Percentiles rank a stretch among this genome's conserved stretches.
Conservation (phyloP, 2,888 invertebrate species). For the Nipponacmea schrenckii region DNA sequence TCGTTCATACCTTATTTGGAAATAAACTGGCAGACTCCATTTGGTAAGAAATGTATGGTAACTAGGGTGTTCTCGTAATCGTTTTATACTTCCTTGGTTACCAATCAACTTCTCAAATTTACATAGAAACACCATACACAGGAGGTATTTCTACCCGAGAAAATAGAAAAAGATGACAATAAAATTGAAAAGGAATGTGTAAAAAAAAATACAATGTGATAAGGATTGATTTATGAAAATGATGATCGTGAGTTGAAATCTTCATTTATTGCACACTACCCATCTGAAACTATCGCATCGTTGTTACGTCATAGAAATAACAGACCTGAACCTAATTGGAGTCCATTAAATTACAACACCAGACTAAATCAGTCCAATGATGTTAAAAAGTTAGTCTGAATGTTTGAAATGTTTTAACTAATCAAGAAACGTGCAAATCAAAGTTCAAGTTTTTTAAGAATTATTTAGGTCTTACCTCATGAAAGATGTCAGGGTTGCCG, state of each 20-base stretch:
- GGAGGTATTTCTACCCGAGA: conserved; percentile 77
- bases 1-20: conserved; percentile 79
- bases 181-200: background rate
- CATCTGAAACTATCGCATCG: too few relatives aligned
- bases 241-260: too few relatives aligned
- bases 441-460: background rate
- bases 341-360: too few relatives aligned
- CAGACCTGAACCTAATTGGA: too few relatives aligned
- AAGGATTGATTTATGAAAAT: too few relatives aligned
- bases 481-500: conserved; percentile 90
- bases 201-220: too few relatives aligned
- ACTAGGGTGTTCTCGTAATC: conserved; percentile 76
- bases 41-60: conserved; percentile 84
- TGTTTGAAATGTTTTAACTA: too few relatives aligned
- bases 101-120: conserved; percentile 78
- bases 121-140: conserved; percentile 80
- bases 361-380: too few relatives aligned
- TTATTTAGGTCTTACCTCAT: conserved; percentile 70
- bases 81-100: conserved; percentile 72
- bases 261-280: too few relatives aligned
- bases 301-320: too few relatives aligned
- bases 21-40: conserved; percentile 97
- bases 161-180: conserved; percentile 13
- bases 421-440: background rate
- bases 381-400: too few relatives aligned